phyloP scores from a whole-genome alignment of 1,140 invertebrate species.

The Megalopta genalis region DNA sequence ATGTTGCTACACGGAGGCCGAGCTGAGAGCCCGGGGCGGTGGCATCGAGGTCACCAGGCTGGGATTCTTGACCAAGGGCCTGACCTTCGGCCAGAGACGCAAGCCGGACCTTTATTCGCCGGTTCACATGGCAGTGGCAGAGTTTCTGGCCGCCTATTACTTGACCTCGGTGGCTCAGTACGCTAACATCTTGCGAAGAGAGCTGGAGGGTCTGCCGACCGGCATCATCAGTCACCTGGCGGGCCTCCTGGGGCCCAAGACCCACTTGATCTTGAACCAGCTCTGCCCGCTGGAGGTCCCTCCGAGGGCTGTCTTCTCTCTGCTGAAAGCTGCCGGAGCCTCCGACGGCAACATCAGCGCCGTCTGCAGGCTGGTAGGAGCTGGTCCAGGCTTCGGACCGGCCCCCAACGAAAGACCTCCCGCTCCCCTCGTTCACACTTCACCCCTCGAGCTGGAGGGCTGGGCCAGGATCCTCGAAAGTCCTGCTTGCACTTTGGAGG shows the following conservation, averaged over 20 bases:
- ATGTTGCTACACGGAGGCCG: slow-evolving; percentile 77
- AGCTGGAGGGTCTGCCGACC: slow-evolving; percentile 79
- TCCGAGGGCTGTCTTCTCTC: slow-evolving; percentile 77
- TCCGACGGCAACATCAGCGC: slow-evolving; percentile 79
- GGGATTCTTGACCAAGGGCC: slow-evolving; percentile 76
- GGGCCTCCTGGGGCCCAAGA: slow-evolving; percentile 78
- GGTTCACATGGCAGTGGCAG: slow-evolving; percentile 79
- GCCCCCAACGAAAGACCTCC: slow-evolving; percentile 70
- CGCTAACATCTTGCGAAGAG: slow-evolving; percentile 79
- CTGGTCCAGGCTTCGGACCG: slow-evolving; percentile 70
- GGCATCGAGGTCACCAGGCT: slow-evolving; percentile 75
- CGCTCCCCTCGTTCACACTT: slow-evolving; percentile 76
- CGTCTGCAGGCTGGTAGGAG: slow-evolving; percentile 77
- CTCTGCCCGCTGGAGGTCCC: slow-evolving; percentile 79
- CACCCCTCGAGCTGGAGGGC: slow-evolving; percentile 77
- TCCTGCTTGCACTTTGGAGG: slow-evolving; percentile 76
- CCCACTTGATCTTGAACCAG: slow-evolving; percentile 78
- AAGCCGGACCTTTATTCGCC: slow-evolving; percentile 78
- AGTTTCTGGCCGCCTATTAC: slow-evolving; percentile 82
- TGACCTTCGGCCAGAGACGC: slow-evolving; percentile 72
- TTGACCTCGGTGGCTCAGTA: slow-evolving; percentile 80
- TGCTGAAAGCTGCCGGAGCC: slow-evolving; percentile 79
- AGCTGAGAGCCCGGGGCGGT: slow-evolving; percentile 73
- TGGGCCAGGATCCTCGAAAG: slow-evolving; percentile 79
- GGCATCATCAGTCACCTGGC: slow-evolving; percentile 79